Percentiles rank a stretch among this genome's conserved stretches.
These are phyloP conservation scores for Drosophila prostipennis DNA, from an alignment of 2,888 invertebrate genomes.

Conservation along the genomic window DNA sequence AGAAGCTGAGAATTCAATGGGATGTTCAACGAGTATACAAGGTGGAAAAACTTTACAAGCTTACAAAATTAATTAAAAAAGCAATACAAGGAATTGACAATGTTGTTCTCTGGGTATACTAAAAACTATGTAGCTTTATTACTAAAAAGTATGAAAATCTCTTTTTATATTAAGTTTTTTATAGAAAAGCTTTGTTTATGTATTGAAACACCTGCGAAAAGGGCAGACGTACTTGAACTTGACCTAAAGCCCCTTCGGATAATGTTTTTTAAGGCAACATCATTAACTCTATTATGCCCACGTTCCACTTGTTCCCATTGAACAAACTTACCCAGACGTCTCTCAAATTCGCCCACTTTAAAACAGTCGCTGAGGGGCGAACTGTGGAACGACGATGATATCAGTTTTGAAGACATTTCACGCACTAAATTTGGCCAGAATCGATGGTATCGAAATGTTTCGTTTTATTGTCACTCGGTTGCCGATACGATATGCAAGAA, in stretches of 20 bases:
- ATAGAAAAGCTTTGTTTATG: too few species aligned
- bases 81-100: too few species aligned
- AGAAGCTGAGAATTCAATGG: neutral
- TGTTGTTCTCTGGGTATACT: too few species aligned
- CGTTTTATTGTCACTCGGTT: conserved; percentile 30
- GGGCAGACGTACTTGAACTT: conserved; percentile 11
- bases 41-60: conserved; percentile 3
- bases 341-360: conserved; percentile 85
- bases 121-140: too few species aligned
- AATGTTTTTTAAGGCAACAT: too few species aligned
- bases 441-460: conserved; percentile 52
- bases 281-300: conserved; percentile 30
- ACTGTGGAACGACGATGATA: conserved; percentile 83
- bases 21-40: conserved; percentile 11
- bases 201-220: neutral
- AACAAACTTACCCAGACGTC: conserved; percentile 85
- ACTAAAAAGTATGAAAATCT: too few species aligned
- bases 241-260: neutral
- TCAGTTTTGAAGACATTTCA: conserved; percentile 81
- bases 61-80: neutral
- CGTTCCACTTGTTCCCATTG: conserved; percentile 21
- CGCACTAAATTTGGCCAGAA: conserved; percentile 64
- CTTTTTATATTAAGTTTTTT: too few species aligned
- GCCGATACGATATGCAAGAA: conserved; percentile 53
- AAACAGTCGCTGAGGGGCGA: conserved; percentile 80